Conservation (phyloP, 2,888 invertebrate species). For the Patella depressa region DNA sequence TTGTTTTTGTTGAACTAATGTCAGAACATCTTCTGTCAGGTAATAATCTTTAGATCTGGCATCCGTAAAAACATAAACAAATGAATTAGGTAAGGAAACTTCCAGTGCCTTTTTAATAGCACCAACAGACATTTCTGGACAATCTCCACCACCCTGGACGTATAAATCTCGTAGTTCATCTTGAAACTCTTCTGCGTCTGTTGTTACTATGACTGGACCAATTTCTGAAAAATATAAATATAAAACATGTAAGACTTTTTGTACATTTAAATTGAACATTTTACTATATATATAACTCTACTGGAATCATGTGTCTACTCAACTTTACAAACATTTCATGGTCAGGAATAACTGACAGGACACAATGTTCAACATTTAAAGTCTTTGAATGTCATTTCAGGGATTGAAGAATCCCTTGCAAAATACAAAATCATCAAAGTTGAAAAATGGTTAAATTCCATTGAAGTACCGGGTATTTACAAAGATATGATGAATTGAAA, state of each 20-base stretch:
- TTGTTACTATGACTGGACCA: conserved; percentile 78
- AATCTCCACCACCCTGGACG: conserved; percentile 82
- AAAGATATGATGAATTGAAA: too few species aligned
- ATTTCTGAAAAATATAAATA: conserved; percentile 73
- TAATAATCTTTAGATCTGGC: conserved; percentile 80
- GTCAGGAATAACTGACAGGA: too few species aligned
- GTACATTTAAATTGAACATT: too few species aligned
- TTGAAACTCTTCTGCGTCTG: conserved; percentile 77
- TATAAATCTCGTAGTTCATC: conserved; percentile 75
- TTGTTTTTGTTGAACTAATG: conserved; percentile 81
- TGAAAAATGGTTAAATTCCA: too few species aligned
- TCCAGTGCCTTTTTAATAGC: conserved; percentile 80
- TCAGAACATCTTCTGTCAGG: conserved; percentile 77
- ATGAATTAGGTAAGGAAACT: conserved; percentile 78
- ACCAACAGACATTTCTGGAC: conserved; percentile 81
- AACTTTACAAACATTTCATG: too few species aligned
- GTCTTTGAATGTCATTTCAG: too few species aligned
- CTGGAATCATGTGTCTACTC: too few species aligned
- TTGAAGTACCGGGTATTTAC: too few species aligned
- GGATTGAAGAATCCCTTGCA: too few species aligned
- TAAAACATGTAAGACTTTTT: neutral
- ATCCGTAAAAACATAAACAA: conserved; percentile 84
- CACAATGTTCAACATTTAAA: too few species aligned
- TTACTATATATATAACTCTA: too few species aligned
- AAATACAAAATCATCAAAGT: too few species aligned